Evolutionary conservation across 2,797 vertebrate genomes (phyloP).

Genomic region (Tamandua tetradactyla): DNA sequence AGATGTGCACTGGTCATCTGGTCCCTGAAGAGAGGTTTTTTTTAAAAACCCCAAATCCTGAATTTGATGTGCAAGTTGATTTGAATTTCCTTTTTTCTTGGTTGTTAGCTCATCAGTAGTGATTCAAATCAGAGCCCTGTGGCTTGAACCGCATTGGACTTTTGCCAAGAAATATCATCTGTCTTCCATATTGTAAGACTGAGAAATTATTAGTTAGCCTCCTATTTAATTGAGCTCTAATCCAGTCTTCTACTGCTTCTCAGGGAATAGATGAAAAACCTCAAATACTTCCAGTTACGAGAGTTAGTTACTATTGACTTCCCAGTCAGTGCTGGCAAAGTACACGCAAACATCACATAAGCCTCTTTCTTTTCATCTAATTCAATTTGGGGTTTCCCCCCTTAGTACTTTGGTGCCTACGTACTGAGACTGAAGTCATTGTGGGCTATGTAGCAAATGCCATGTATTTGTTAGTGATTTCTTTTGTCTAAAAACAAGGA

Average conservation of each 20-base stretch:
- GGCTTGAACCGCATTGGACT: neutral
- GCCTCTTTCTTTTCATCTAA: neutral
- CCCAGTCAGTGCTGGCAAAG: neutral
- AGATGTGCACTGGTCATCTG: neutral
- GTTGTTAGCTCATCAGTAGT: neutral
- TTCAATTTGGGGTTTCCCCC: neutral
- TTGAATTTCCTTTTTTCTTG: constrained; percentile 39
- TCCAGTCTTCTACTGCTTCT: neutral
- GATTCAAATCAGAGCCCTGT: neutral
- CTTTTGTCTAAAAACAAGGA: neutral
- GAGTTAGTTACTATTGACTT: neutral
- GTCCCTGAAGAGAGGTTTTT: neutral
- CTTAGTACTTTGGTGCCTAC: neutral
- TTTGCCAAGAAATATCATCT: neutral
- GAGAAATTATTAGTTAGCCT: neutral
- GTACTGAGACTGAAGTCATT: neutral
- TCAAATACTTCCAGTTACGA: neutral
- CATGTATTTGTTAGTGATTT: neutral
- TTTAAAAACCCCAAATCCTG: neutral
- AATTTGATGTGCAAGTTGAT: neutral
- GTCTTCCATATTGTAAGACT: neutral
- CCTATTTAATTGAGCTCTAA: constrained; percentile 20
- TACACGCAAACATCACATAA: neutral
- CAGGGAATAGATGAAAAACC: neutral
- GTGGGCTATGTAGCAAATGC: neutral